Evolutionary conservation across 2,113 vertebrate species (phyloP).

Genomic region (Colossoma macropomum): DNA sequence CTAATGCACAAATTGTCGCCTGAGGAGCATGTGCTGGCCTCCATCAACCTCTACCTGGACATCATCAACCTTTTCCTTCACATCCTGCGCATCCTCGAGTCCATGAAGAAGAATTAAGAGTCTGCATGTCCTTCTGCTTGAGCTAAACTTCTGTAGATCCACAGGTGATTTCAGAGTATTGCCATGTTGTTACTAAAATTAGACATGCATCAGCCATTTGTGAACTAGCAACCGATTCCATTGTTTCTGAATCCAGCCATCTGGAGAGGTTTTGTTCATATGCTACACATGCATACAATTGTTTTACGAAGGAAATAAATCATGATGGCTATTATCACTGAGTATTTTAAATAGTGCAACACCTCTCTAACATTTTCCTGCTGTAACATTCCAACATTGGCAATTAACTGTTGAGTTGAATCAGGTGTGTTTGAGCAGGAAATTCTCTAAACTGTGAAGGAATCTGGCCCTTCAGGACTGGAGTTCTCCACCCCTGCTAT

Average conservation of each 20-base stretch:
- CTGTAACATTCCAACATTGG: too few species aligned
- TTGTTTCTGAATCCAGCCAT: neutral
- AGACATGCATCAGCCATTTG: neutral
- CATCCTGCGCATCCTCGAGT: conserved; percentile 85
- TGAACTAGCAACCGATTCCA: neutral
- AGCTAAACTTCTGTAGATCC: neutral
- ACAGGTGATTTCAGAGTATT: conserved; percentile 11
- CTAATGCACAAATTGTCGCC: conserved; percentile 95
- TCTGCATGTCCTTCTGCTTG: neutral
- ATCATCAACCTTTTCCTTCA: conserved; percentile 94
- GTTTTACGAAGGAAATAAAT: neutral
- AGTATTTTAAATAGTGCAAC: neutral
- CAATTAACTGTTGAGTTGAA: too few species aligned
- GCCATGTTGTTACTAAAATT: neutral
- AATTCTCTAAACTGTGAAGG: too few species aligned
- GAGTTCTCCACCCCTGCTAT: too few species aligned
- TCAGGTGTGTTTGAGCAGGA: too few species aligned
- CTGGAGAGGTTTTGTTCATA: neutral
- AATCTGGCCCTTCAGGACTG: too few species aligned
- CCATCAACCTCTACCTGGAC: conserved; percentile 95
- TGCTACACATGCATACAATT: neutral
- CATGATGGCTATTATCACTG: too few species aligned
- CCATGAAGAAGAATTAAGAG: conserved; percentile 89
- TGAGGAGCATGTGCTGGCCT: conserved; percentile 92
- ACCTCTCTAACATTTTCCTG: too few species aligned